Evolutionary conservation across 2,888 invertebrate genomes (phyloP).

Genomic region (Athalia circularis): DNA sequence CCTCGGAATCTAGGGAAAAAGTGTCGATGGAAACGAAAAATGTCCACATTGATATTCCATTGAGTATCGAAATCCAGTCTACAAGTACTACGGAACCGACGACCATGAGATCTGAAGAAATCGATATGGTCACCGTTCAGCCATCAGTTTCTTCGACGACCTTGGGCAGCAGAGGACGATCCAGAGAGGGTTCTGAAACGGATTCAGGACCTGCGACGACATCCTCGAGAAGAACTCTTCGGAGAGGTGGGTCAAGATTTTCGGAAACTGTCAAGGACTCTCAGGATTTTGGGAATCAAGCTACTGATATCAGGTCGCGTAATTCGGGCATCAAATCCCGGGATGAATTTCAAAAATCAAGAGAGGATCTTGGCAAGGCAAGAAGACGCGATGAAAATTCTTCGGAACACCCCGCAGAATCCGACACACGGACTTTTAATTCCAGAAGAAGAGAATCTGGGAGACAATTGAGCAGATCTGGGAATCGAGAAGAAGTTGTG

Average conservation of each 20-base stretch:
- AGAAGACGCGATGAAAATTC: constrained; percentile 1
- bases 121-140: not conserved
- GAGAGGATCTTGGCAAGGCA: no score
- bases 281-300: not conserved
- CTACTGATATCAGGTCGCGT: constrained; percentile 47
- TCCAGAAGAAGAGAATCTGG: constrained; percentile 14
- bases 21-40: constrained; percentile 60
- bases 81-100: not conserved
- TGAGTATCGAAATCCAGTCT: constrained; percentile 47
- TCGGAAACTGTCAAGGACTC: constrained; percentile 28
- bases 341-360: not conserved
- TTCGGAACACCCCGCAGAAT: not conserved
- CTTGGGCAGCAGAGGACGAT: constrained; percentile 26
- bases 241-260: constrained; percentile 56
- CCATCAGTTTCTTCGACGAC: constrained; percentile 41
- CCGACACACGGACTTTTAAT: not conserved
- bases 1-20: constrained; percentile 52
- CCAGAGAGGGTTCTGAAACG: constrained; percentile 29
- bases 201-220: not conserved
- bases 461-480: constrained; percentile 5
- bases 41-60: constrained; percentile 60
- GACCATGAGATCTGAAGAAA: not conserved
- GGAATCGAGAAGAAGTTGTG: not conserved
- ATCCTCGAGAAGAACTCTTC: not conserved
- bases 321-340: constrained; percentile 49